Evolutionary conservation across 2,797 vertebrate species (phyloP), one percentile per base, ranked within the genome.

Genomic region (Alosa sapidissima): DNA sequence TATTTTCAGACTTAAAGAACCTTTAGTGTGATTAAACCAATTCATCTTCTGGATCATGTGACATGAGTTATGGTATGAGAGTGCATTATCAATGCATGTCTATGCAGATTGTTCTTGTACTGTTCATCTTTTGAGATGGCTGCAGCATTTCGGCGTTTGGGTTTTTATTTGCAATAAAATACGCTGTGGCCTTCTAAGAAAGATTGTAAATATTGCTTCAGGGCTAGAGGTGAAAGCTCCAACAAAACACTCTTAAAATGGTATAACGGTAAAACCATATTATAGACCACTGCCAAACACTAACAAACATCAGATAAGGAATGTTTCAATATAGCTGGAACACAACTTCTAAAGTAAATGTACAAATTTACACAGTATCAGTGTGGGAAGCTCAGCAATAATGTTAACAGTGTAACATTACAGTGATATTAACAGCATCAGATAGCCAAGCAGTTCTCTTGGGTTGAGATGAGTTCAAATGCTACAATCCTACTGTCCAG

Each of bases 341-440:
- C 81, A 82, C 36, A 78, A 45, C 41, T 9, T 45, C 19, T 21
- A 47, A 78, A 78, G 72, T 47, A 78, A 78, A 19, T 78, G 1
- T 78, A 78, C 72, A 78, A 78, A 78, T 78, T 78, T 78, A 78
- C 41, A 78, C 72, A 78, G 72, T 41, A 78, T 78, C 72, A 47
- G 36, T 47, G 41, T 36, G 16, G 72, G 72, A 78, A 78, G 72
- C 86, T 82, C 21, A 86, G 81, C 91, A 91, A 90, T 85, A 87
- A 84, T 87, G 55, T 47, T 10, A 83, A 62, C 52, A 45, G n/a
- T 62, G 16, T 60, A 41, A 60, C 58, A 45, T 60, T 60, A 58
- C 5, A 62, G 21, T 60, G 54, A 60, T 83, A 11, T 21, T n/a
- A 83, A 62, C 41, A 83, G 41, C 41, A 82, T 60, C 6, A 9